Base-by-base conservation (phyloP, 2,113 vertebrate genomes). In the Rhinichthys klamathensis region DNA sequence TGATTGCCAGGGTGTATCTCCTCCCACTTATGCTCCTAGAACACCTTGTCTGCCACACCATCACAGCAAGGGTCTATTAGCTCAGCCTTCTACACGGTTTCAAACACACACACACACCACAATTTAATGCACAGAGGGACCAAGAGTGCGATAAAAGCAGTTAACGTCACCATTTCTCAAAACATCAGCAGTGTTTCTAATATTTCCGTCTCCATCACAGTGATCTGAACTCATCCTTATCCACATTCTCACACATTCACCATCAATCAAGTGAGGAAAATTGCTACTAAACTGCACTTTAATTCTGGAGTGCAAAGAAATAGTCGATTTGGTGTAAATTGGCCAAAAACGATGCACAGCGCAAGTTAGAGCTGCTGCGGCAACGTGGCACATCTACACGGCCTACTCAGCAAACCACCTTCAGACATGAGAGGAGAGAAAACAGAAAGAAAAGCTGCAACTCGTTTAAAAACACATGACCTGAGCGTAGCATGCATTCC, bases 391-490 rank as follows among this genome's bases (percentile, higher is more conserved):
- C 35, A 46, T 51, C 51, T 74, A 23, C 25, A 74, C 25, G 6
- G 21, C 44, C 15, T 38, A 74, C n/a, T 44, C 82, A 46, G 83
- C 58, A 84, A 38, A 60, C 63, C 16, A 74, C 12, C 58, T 81
- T 41, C 21, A 12, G 41, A 72, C 54, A 72, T 13, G 46, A 86
- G 61, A 51, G 79, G 11, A 80, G 38, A 60, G 21, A 44, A 76
- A 72, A 85, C 77, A 58, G 6, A 84, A 46, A 60, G 75, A 70
- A 91, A 91, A 87, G 56, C 84, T 88, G 88, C 86, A 88, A 88
- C 88, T 92, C 88, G 88, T 90, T 90, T 78, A 81, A 89, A 87
- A 90, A 89, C 83, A 90, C 41, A 87, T 78, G 79, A 87, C 46
- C 72, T 58, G 88, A 79, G 77, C 80, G 82, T 65, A 82, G 87